Conservation (phyloP, 2,888 invertebrate genomes). For the Macaria liturata region DNA sequence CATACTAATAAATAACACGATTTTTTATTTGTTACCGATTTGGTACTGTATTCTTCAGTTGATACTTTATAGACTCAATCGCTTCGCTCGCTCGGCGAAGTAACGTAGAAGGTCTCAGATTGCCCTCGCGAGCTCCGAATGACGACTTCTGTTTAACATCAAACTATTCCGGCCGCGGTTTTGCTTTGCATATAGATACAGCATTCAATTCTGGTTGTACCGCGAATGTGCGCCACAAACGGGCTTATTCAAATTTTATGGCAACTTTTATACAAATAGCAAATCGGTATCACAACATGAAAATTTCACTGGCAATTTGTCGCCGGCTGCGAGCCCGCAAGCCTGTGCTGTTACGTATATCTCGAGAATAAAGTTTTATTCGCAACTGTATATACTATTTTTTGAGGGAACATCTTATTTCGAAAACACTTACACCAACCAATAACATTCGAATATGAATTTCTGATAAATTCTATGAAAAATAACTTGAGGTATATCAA, state of each 20-base stretch:
- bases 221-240: slow-evolving; percentile 33
- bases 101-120: slow-evolving; percentile 45
- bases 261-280: slow-evolving; percentile 38
- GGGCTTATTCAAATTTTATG: slow-evolving; percentile 39
- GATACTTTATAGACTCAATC: no score
- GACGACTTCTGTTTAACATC: slow-evolving; percentile 26
- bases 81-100: no score
- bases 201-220: slow-evolving; percentile 37
- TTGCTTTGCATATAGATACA: slow-evolving; percentile 35
- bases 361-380: slow-evolving; percentile 22
- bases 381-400: slow-evolving; percentile 14
- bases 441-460: no score
- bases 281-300: slow-evolving; percentile 34
- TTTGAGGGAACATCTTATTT: slow-evolving; percentile 16
- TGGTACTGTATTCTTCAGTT: no score
- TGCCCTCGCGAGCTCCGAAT: slow-evolving; percentile 47
- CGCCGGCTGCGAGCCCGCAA: slow-evolving; percentile 25
- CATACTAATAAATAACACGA: no score
- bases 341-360: slow-evolving; percentile 23
- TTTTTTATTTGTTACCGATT: no score
- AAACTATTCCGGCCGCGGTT: slow-evolving; percentile 29
- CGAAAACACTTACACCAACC: no score
- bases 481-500: no score
- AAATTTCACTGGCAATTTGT: slow-evolving; percentile 35
- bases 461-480: no score